Evolutionary conservation across 2,113 vertebrate genomes (phyloP).

Genomic region (Natator depressus): DNA sequence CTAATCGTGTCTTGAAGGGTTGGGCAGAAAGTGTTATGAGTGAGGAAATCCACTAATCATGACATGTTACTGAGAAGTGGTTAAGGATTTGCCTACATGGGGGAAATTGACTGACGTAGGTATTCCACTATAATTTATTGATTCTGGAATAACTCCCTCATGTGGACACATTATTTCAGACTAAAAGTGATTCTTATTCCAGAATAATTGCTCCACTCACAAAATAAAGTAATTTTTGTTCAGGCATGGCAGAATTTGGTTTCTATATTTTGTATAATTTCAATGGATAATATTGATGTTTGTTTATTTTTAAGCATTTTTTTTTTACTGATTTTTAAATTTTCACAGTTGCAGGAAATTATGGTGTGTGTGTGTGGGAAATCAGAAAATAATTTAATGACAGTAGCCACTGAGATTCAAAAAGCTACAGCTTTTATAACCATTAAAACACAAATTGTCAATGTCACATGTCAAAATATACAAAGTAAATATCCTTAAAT

Average conservation of each 20-base stretch:
- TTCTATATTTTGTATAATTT: neutral
- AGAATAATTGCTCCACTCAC: neutral
- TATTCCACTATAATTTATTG: neutral
- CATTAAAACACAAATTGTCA: neutral
- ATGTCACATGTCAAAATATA: neutral
- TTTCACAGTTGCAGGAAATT: neutral
- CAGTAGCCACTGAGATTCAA: neutral
- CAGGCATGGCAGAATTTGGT: neutral
- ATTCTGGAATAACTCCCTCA: neutral
- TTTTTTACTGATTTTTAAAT: neutral
- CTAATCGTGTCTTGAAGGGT: constrained; percentile 50
- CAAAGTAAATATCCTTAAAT: neutral
- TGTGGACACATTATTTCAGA: neutral
- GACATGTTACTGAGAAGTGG: constrained; percentile 47
- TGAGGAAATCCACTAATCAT: constrained; percentile 53
- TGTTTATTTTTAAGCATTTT: neutral
- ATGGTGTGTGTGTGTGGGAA: neutral
- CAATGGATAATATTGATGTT: neutral
- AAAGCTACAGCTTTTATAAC: neutral
- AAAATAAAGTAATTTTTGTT: neutral
- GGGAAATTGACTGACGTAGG: constrained; percentile 2
- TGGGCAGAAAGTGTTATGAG: constrained; percentile 49
- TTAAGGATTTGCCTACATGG: neutral
- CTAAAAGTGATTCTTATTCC: neutral
- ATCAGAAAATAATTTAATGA: neutral